Evolutionary conservation across 2,113 vertebrate genomes (phyloP).

Genomic region (Oryzias woworae): DNA sequence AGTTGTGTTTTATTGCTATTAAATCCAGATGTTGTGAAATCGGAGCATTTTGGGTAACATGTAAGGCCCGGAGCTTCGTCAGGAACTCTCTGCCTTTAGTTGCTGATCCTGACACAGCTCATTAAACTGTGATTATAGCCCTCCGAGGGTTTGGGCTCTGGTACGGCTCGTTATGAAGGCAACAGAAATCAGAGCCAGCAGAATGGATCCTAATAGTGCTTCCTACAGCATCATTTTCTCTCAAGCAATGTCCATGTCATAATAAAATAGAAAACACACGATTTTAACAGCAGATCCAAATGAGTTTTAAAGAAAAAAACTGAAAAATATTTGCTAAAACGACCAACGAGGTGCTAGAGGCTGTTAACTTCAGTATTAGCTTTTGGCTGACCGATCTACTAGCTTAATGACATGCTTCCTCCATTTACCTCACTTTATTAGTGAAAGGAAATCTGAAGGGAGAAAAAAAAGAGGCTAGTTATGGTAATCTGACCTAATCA

Average conservation of each 20-base stretch:
- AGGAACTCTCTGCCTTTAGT: conserved; percentile 49
- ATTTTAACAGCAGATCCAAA: background rate
- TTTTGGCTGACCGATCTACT: conserved; percentile 23
- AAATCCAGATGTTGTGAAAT: conserved; percentile 65
- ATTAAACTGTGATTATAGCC: conserved; percentile 68
- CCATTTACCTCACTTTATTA: conserved; percentile 5
- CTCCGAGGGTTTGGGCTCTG: conserved; percentile 56
- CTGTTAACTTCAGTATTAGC: conserved; percentile 30
- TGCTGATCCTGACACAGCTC: conserved; percentile 62
- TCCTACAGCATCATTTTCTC: conserved; percentile 36
- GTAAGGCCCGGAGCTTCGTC: conserved; percentile 49
- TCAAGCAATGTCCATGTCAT: conserved; percentile 25
- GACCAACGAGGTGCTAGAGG: conserved; percentile 16
- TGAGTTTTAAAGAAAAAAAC: conserved; percentile 22
- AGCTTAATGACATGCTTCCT: conserved; percentile 3
- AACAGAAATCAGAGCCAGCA: conserved; percentile 52
- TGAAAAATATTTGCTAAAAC: conserved; percentile 1
- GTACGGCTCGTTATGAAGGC: conserved; percentile 59
- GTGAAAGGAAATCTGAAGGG: conserved; percentile 16
- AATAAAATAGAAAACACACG: conserved; percentile 8
- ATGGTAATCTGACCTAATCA: conserved; percentile 36
- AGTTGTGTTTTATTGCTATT: conserved; percentile 66
- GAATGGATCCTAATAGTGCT: conserved; percentile 38
- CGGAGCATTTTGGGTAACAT: conserved; percentile 68
- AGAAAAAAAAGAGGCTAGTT: conserved; percentile 23